Base-by-base conservation (phyloP, 2,113 vertebrate species). In the Pimephales promelas region DNA sequence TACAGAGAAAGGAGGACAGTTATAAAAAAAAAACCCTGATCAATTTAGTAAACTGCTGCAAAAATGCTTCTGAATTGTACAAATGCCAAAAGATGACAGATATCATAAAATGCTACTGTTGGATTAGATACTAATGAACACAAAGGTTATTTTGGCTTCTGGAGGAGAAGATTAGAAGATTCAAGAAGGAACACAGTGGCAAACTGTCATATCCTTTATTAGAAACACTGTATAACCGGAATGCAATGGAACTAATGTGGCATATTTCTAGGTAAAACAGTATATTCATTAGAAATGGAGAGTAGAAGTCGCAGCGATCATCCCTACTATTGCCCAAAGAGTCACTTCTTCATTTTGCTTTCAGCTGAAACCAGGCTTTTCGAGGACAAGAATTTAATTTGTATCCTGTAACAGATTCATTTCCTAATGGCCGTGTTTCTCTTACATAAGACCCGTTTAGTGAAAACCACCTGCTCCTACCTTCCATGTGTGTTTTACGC, bases 1-100 rank as follows among this genome's bases (percentile, higher is more conserved):
- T 97, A 95, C 76, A 94, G 92, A 95, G 91, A 95, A 89, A 95
- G 92, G 92, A 95, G 94, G 92, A 94, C 95, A 95, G 94, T 82
- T 92, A 92, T 31, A 74, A 34, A 5, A 54, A 74, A 34, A 5
- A 54, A 82, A 57, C 45, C 24, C 26, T 64, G 10, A 52, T 5
- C 28, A 72, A 22, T 18, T 34, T 36, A 75, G 14, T 72, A 5
- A 43, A 61, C 28, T 24, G 20, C 59, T 66, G 47, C 71, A 31
- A 72, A 61, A 61, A 10, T 64, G 14, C 20, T 72, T 73, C 28
- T 61, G n/a, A 54, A 85, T 84, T 88, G 88, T 89, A 89, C 90
- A 89, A 88, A 90, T 88, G 88, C 88, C 89, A 90, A 86, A 31
- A 52, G 26, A 80, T 34, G 24, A 80, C 26, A 75, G 26, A 75